Evolutionary conservation across 2,888 invertebrate species (phyloP).

Genomic region (Tipula unca): DNA sequence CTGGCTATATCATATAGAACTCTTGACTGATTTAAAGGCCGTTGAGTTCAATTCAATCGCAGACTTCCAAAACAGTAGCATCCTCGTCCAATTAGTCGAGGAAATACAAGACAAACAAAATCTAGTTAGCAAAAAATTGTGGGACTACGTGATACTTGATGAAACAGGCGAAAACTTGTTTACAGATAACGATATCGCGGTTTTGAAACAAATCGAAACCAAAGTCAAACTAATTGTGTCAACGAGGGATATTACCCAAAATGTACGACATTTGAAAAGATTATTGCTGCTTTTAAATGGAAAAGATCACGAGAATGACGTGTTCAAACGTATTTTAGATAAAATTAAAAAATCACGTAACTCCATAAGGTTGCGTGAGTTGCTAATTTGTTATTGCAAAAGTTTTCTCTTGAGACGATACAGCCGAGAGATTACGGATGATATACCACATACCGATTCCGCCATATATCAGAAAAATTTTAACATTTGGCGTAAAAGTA

Average conservation of each 20-base stretch:
- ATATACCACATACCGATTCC: background rate
- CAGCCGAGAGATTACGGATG: background rate
- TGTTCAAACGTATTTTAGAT: background rate
- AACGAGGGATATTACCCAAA: background rate
- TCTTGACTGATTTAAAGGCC: background rate
- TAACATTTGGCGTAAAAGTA: background rate
- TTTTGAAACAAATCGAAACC: background rate
- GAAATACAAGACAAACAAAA: background rate
- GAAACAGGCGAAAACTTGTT: background rate
- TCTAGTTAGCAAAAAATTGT: background rate
- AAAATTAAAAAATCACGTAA: background rate
- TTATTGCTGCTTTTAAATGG: background rate
- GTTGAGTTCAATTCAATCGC: background rate
- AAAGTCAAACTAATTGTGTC: background rate
- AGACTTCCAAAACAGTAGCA: background rate
- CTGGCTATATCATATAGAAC: background rate
- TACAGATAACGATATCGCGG: background rate
- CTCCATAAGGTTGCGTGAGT: background rate
- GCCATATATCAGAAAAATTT: background rate
- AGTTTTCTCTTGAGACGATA: background rate
- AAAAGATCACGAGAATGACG: background rate
- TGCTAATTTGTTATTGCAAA: background rate
- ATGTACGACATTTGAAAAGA: background rate
- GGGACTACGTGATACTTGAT: background rate
- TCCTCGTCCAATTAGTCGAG: background rate